A percentile compares a stretch with the other conserved stretches of the same genome.
Conservation (phyloP, 2,888 invertebrate species). For the Yponomeuta sedellus region DNA sequence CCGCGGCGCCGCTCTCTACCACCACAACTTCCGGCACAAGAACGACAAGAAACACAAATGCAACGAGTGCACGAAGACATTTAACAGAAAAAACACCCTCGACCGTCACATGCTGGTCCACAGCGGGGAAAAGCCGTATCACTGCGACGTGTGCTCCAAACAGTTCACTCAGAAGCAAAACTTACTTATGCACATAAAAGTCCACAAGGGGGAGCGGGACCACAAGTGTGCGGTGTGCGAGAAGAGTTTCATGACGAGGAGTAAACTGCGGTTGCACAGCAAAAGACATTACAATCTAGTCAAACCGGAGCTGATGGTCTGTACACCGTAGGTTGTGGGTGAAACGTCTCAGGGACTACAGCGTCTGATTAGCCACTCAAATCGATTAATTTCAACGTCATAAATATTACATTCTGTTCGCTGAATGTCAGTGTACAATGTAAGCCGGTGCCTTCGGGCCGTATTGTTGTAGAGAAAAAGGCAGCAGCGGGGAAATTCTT, state of each 20-base stretch:
- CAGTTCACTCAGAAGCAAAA: slow-evolving; percentile 61
- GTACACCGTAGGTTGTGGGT: too few species aligned
- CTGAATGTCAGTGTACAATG: too few species aligned
- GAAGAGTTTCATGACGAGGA: slow-evolving; percentile 52
- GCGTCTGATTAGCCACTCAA: too few species aligned
- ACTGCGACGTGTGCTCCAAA: slow-evolving; percentile 57
- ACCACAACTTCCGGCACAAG: slow-evolving; percentile 13
- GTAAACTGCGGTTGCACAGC: slow-evolving; percentile 47
- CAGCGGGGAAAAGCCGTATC: slow-evolving; percentile 51
- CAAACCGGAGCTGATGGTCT: neutral
- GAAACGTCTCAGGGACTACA: too few species aligned
- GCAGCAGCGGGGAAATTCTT: too few species aligned
- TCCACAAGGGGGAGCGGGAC: slow-evolving; percentile 50
- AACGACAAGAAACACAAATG: slow-evolving; percentile 56
- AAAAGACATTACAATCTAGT: slow-evolving; percentile 35
- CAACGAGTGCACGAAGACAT: slow-evolving; percentile 45
- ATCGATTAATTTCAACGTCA: too few species aligned
- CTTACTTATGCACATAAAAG: slow-evolving; percentile 56
- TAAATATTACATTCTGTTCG: too few species aligned
- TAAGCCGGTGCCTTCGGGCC: too few species aligned
- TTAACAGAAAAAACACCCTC: slow-evolving; percentile 58
- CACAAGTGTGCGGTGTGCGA: slow-evolving; percentile 46
- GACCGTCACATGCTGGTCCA: slow-evolving; percentile 60
- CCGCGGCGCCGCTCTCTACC: slow-evolving; percentile 15
- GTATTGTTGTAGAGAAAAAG: too few species aligned